These are phyloP conservation scores for Bilobella aurantiaca DNA, from an alignment of 1,140 invertebrate genomes.

Conservation along the genomic window DNA sequence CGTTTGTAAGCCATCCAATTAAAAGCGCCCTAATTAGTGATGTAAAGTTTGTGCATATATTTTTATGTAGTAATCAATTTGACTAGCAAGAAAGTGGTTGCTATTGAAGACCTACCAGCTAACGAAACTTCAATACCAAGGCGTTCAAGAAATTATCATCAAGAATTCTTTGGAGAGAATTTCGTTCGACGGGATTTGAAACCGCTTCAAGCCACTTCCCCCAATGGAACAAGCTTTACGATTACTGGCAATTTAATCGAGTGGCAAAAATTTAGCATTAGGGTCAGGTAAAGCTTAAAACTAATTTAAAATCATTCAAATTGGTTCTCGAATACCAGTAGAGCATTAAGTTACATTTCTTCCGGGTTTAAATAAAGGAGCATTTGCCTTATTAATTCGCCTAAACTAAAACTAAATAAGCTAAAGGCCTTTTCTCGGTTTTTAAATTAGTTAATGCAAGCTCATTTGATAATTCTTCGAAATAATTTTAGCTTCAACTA, in stretches of 20 bases:
- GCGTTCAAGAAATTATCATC: conserved; percentile 25
- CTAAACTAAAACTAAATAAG: too few relatives aligned
- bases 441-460: neutral
- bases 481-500: conserved; percentile 36
- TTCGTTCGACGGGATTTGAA: conserved; percentile 25
- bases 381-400: too few relatives aligned
- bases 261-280: conserved; percentile 30
- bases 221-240: conserved; percentile 30
- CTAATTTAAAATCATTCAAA: too few relatives aligned
- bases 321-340: neutral
- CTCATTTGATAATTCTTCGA: too few relatives aligned
- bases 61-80: conserved; percentile 24
- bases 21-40: neutral
- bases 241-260: conserved; percentile 27
- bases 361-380: too few relatives aligned
- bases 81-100: conserved; percentile 22
- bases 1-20: conserved; percentile 12
- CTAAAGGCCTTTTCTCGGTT: neutral
- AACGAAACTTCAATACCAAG: conserved; percentile 15
- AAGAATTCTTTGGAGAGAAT: conserved; percentile 13
- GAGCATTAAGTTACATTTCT: neutral
- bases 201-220: conserved; percentile 23
- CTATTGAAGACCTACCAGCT: conserved; percentile 29
- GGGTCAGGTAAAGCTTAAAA: conserved; percentile 23
- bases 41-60: neutral